phyloP scores from a whole-genome alignment of 1,140 invertebrate genomes.

The Acromyrmex charruanus region DNA sequence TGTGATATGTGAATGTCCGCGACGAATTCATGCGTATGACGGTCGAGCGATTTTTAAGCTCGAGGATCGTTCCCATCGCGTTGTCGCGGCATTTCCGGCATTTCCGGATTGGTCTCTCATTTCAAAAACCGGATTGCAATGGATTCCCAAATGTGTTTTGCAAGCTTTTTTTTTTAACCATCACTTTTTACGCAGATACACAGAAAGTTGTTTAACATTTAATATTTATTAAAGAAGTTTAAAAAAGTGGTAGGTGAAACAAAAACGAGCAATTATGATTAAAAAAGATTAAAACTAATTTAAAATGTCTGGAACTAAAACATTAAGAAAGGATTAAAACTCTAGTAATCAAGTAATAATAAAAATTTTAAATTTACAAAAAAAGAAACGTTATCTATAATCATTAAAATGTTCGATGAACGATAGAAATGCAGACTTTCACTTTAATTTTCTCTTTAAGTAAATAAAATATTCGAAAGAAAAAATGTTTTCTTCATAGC shows the following conservation, averaged over 20 bases:
- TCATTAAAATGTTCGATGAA: background rate
- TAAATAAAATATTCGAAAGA: background rate
- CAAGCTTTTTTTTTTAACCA: background rate
- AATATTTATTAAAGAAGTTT: background rate
- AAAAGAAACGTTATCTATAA: background rate
- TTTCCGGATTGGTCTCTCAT: conserved; percentile 1
- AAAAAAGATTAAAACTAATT: too few species aligned
- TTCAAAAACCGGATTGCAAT: background rate
- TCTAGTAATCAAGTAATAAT: too few species aligned
- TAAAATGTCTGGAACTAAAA: too few species aligned
- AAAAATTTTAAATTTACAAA: background rate
- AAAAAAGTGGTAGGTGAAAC: too few species aligned
- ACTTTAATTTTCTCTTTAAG: background rate
- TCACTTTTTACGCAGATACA: background rate
- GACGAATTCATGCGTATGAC: conserved; percentile 51
- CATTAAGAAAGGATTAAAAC: too few species aligned
- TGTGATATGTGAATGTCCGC: conserved; percentile 25
- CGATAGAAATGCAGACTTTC: background rate
- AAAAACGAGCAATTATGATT: too few species aligned
- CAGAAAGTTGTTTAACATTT: too few species aligned
- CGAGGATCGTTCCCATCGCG: conserved; percentile 41
- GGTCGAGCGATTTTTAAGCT: conserved; percentile 50
- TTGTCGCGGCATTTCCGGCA: background rate
- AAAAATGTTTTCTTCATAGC: background rate
- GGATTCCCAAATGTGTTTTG: background rate